phyloP scores from a whole-genome alignment of 2,888 invertebrate species.

The Ophonus ardosiacus region DNA sequence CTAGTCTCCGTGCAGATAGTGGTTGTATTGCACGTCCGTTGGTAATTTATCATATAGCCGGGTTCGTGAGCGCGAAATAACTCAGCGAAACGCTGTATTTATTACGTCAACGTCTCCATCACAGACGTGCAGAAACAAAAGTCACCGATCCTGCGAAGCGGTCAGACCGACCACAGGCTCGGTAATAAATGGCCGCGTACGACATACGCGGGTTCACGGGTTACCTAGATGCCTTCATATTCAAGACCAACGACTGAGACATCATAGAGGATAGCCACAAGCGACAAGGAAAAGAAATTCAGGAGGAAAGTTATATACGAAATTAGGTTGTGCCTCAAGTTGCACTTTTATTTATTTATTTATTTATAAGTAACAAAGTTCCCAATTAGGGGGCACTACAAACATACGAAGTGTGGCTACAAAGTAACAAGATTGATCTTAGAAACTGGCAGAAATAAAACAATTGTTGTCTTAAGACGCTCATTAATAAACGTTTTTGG shows the following conservation, averaged over 20 bases:
- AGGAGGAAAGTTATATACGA: too few relatives aligned
- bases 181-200: constrained; percentile 43
- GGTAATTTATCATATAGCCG: constrained; percentile 53
- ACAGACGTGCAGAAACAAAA: constrained; percentile 54
- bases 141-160: constrained; percentile 36
- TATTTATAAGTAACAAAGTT: too few relatives aligned
- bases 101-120: constrained; percentile 59
- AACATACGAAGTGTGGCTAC: too few relatives aligned
- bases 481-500: too few relatives aligned
- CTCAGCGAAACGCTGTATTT: constrained; percentile 55
- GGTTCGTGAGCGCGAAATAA: constrained; percentile 50
- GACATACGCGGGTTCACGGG: constrained; percentile 6
- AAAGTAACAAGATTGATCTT: too few relatives aligned
- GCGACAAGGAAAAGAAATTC: not conserved
- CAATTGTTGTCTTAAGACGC: too few relatives aligned
- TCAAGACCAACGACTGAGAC: not conserved
- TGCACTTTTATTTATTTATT: too few relatives aligned
- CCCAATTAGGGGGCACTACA: too few relatives aligned
- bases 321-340: too few relatives aligned
- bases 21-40: constrained; percentile 39
- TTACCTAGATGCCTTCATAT: constrained; percentile 2
- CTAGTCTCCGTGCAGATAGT: not conserved
- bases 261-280: not conserved
- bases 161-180: constrained; percentile 31
- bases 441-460: too few relatives aligned